Evolutionary conservation across 2,797 vertebrate genomes (phyloP), one percentile per base, ranked within the genome.

Genomic region (Tamandua tetradactyla): DNA sequence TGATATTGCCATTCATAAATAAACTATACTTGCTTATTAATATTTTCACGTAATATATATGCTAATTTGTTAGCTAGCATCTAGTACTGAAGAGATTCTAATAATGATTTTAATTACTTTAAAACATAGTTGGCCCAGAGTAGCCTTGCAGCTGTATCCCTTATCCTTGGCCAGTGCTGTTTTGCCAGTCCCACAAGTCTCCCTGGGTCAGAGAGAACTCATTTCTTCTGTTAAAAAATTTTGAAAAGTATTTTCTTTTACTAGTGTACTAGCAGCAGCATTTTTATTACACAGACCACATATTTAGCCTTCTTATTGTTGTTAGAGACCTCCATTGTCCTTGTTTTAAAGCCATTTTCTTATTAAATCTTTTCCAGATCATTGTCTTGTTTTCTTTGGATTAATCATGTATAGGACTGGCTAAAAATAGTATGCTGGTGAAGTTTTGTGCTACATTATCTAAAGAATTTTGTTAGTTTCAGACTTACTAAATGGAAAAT

Each of bases 401-500:
- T 97, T 92, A 79, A 84, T 86, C 30, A 5, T 93, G 30, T 57
- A 27, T 75, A 85, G 20, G 14, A 25, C 49, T 94, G 49, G 17
- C 52, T 95, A 91, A 83, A 93, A 81, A 59, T 57, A 72, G 3
- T 76, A 1, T 89, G 32, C 23, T 79, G 22, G 37, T 84, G 84
- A 93, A 93, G 92, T 80, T 94, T 83, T 91, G 15, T 76, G 44
- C 69, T 37, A n/a, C 14, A 57, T 66, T 95, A 57, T 49, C 32
- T 80, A 71, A 92, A 86, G 25, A 84, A 15, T 32, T 76, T 87
- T 85, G 25, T 88, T 91, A 80, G 35, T 27, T 59, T 95, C 40
- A 83, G 35, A 64, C 35, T 85, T 95, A n/a, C 62, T 87, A 75
- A 95, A 44, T 95, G 49, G 44, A 93, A 92, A 84, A 68, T 89